Percentiles rank a stretch among this genome's conserved stretches.
These are phyloP conservation scores for Spilarctia lutea DNA, from an alignment of 2,888 invertebrate genomes.

Conservation along the genomic window DNA sequence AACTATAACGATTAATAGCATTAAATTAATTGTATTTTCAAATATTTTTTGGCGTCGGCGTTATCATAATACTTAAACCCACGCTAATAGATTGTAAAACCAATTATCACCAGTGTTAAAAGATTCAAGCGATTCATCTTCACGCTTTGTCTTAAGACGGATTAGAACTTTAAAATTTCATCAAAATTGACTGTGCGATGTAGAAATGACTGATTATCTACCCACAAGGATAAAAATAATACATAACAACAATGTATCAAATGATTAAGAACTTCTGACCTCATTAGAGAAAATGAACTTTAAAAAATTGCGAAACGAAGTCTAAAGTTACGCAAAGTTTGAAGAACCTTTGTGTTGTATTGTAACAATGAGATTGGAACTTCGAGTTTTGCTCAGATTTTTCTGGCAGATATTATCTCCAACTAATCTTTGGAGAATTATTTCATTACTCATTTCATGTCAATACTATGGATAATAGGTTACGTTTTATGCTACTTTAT, in stretches of 20 bases:
- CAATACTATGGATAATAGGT: too few species aligned
- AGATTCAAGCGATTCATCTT: slow-evolving; percentile 8
- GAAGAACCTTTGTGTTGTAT: neutral
- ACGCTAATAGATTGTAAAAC: slow-evolving; percentile 23
- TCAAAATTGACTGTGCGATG: neutral
- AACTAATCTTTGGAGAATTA: neutral
- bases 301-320: neutral
- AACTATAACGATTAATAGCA: slow-evolving; percentile 29
- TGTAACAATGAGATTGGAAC: neutral
- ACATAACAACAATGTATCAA: neutral
- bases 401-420: neutral
- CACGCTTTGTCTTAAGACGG: slow-evolving; percentile 9
- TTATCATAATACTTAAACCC: slow-evolving; percentile 19
- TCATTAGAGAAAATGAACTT: slow-evolving; percentile 1
- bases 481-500: too few species aligned
- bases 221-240: slow-evolving; percentile 3
- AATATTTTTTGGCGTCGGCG: slow-evolving; percentile 24
- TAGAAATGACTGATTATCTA: neutral
- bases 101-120: slow-evolving; percentile 21
- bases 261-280: slow-evolving; percentile 5
- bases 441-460: too few species aligned
- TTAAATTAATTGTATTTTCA: slow-evolving; percentile 38
- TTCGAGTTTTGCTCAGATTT: neutral
- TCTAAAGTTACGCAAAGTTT: neutral
- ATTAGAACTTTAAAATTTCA: slow-evolving; percentile 2